Conservation (phyloP, 2,113 vertebrate genomes). For the Pseudorhombus dupliciocellatus region DNA sequence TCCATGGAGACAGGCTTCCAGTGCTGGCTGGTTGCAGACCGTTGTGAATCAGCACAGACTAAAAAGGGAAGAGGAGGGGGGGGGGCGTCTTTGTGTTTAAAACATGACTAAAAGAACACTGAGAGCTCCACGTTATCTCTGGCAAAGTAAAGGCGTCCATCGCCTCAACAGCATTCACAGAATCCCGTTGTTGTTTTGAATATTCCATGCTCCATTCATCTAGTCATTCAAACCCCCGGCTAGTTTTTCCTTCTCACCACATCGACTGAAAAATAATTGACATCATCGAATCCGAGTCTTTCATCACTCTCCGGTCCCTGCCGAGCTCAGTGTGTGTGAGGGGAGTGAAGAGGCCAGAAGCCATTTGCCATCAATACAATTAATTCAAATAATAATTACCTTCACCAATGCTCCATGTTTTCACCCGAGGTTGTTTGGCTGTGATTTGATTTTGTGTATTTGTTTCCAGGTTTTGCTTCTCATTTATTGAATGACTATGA, state of each 20-base stretch:
- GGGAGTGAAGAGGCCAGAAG: background rate
- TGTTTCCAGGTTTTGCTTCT: no score
- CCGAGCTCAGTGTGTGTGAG: background rate
- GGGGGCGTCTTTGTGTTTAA: slow-evolving; percentile 63
- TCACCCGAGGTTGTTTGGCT: no score
- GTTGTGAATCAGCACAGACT: slow-evolving; percentile 79
- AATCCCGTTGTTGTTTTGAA: background rate
- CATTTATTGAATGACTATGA: no score
- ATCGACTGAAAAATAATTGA: background rate
- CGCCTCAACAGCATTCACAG: background rate
- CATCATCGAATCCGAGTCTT: background rate
- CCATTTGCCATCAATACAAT: no score
- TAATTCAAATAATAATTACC: no score
- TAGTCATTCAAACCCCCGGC: background rate
- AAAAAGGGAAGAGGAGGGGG: slow-evolving; percentile 39
- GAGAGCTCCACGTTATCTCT: slow-evolving; percentile 45
- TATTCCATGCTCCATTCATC: background rate
- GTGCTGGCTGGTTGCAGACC: slow-evolving; percentile 70
- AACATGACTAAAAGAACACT: slow-evolving; percentile 63
- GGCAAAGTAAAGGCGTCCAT: slow-evolving; percentile 1
- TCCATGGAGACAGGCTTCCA: slow-evolving; percentile 81
- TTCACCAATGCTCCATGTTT: no score
- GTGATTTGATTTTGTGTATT: no score
- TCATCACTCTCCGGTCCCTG: background rate
- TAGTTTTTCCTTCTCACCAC: background rate